Percentiles rank a stretch among this genome's conserved stretches.
Evolutionary conservation across 53 echinoderm and acorn worm species (phyloP).

Genomic region (Astropecten irregularis): DNA sequence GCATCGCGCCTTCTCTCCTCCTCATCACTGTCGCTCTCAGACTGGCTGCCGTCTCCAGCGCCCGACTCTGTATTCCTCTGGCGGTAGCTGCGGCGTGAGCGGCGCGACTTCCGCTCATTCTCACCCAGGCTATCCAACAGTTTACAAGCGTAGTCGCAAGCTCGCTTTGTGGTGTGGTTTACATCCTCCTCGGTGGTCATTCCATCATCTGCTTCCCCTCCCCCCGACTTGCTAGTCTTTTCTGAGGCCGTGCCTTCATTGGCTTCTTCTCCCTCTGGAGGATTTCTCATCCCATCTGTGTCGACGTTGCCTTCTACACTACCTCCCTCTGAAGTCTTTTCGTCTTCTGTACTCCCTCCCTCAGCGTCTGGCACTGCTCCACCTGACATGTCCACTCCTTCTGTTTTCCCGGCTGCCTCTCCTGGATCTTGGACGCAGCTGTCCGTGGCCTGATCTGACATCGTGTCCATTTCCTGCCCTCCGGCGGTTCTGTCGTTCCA

Average conservation of each 20-base stretch:
- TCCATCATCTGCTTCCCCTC: constrained; percentile 2
- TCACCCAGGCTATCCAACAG: neutral
- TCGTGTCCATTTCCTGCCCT: neutral
- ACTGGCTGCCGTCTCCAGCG: neutral
- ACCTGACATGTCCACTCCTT: constrained; percentile 12
- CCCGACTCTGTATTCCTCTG: neutral
- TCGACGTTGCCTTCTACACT: neutral
- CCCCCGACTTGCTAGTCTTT: neutral
- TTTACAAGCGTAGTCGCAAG: neutral
- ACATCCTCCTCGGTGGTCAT: neutral
- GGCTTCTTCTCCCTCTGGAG: neutral
- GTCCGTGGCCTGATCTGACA: neutral
- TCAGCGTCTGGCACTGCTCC: neutral
- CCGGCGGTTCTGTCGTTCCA: constrained; percentile 6
- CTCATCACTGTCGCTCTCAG: constrained; percentile 20
- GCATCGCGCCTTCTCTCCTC: neutral
- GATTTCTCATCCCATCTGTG: neutral
- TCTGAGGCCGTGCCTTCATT: neutral
- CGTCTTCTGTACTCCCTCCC: neutral
- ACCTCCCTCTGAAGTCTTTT: constrained; percentile 10
- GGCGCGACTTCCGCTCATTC: neutral
- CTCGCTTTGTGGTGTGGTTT: neutral
- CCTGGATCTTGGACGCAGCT: neutral
- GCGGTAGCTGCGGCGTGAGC: neutral
- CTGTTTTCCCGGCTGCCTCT: neutral